A percentile compares a stretch with the other conserved stretches of the same genome.
phyloP scores from a whole-genome alignment of 2,113 vertebrate genomes.

The Tetraodon nigroviridis region DNA sequence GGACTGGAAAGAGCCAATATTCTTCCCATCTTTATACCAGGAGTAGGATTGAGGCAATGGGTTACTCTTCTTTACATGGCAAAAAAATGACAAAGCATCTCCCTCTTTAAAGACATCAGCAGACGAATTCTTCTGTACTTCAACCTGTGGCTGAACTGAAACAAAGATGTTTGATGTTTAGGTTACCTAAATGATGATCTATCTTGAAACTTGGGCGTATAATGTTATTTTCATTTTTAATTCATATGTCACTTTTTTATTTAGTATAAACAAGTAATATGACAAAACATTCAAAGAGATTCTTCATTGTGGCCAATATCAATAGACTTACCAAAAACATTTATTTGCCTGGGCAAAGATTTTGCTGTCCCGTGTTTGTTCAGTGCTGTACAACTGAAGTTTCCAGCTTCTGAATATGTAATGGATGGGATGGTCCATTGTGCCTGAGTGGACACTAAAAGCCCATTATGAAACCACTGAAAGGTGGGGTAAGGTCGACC shows the following conservation, averaged over 20 bases:
- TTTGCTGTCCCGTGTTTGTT: neutral
- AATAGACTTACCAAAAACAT: conserved; percentile 57
- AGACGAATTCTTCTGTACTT: neutral
- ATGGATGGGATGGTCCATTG: fast-evolving
- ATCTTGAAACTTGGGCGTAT: too few species aligned
- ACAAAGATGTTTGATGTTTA: conserved; percentile 1
- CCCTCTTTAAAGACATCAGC: neutral
- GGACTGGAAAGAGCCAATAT: fast-evolving
- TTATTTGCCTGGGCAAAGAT: neutral
- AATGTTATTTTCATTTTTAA: too few species aligned
- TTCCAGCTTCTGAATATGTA: conserved; percentile 7
- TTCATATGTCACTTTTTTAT: too few species aligned
- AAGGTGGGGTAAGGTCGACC: conserved; percentile 18
- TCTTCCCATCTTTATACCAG: conserved; percentile 15
- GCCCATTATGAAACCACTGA: conserved; percentile 32
- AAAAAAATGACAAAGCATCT: conserved; percentile 18
- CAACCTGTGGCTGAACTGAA: conserved; percentile 54
- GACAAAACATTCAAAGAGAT: too few species aligned
- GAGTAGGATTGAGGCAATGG: fast-evolving
- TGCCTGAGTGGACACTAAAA: fast-evolving
- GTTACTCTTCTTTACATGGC: conserved; percentile 35
- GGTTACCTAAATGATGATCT: too few species aligned
- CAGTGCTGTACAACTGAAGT: conserved; percentile 38
- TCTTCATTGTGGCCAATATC: too few species aligned
- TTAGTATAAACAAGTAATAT: too few species aligned